These are phyloP conservation scores for Oreochromis aureus DNA, from an alignment of 2,113 vertebrate species.

Conservation along the genomic window DNA sequence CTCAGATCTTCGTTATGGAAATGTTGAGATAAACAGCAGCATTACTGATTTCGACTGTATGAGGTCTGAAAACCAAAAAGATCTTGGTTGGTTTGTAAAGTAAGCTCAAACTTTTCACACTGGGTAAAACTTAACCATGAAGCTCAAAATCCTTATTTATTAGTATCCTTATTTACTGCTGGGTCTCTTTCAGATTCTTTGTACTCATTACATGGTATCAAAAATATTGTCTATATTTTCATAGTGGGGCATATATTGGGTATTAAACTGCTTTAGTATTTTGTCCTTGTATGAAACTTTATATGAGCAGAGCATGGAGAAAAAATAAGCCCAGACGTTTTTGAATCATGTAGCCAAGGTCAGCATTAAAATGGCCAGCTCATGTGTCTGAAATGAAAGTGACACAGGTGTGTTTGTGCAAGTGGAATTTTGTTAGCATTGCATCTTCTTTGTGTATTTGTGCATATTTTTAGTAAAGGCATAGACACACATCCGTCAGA, in stretches of 20 bases:
- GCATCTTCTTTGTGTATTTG: neutral
- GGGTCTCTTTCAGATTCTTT: neutral
- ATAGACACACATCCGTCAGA: neutral
- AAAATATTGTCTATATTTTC: neutral
- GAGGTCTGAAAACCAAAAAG: neutral
- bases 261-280: neutral
- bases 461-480: neutral
- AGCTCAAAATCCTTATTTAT: neutral
- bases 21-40: too few relatives aligned
- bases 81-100: neutral
- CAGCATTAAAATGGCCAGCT: neutral
- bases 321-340: neutral
- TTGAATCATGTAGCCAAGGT: neutral
- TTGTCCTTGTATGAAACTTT: neutral
- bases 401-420: slow-evolving; percentile 9
- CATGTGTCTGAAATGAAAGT: neutral
- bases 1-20: too few relatives aligned
- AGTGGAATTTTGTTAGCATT: neutral
- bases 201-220: neutral
- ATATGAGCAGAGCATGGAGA: neutral
- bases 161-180: neutral
- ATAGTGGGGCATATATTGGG: neutral
- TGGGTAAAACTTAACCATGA: neutral
- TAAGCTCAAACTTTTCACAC: neutral
- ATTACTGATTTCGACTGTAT: too few relatives aligned